A percentile compares a stretch with the other conserved stretches of the same genome.
These are phyloP conservation scores for Philaenus spumarius DNA, from an alignment of 1,140 invertebrate species.

Conservation along the genomic window DNA sequence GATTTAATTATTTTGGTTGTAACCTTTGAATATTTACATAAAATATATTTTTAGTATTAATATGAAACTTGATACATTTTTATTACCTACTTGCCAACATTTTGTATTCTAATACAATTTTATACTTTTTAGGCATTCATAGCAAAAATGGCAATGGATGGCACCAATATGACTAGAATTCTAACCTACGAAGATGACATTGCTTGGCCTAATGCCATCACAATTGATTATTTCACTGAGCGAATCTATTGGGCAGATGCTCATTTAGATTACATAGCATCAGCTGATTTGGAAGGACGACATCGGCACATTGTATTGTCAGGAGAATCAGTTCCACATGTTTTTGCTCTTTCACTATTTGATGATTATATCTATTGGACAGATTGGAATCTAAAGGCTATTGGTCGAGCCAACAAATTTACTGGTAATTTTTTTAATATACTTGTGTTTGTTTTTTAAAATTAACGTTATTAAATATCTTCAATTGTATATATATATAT, in stretches of 20 bases:
- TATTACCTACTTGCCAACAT: slow-evolving; percentile 5
- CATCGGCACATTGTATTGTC: slow-evolving; percentile 75
- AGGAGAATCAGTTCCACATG: slow-evolving; percentile 79
- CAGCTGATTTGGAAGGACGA: slow-evolving; percentile 81
- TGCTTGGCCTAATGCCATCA: slow-evolving; percentile 96
- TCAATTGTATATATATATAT: too few relatives aligned
- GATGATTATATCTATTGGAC: slow-evolving; percentile 96
- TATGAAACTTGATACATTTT: background rate
- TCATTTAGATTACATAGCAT: slow-evolving; percentile 97
- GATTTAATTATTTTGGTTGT: too few relatives aligned
- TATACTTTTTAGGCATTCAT: slow-evolving; percentile 71
- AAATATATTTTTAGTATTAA: slow-evolving; percentile 6
- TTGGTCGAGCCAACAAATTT: slow-evolving; percentile 81
- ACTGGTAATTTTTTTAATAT: slow-evolving; percentile 48
- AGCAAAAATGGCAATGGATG: slow-evolving; percentile 96
- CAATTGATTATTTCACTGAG: slow-evolving; percentile 95
- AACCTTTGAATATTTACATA: too few relatives aligned
- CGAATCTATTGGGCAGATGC: slow-evolving; percentile 96
- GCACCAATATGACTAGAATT: slow-evolving; percentile 81
- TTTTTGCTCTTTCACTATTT: slow-evolving; percentile 90
- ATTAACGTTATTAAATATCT: too few relatives aligned
- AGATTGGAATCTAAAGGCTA: slow-evolving; percentile 93
- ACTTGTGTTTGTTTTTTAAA: background rate
- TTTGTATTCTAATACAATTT: background rate
- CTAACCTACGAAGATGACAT: slow-evolving; percentile 90